A percentile compares a stretch with the other conserved stretches of the same genome.
These are phyloP conservation scores for Drosophila mulleri DNA, from an alignment of 2,888 invertebrate genomes.

Conservation along the genomic window DNA sequence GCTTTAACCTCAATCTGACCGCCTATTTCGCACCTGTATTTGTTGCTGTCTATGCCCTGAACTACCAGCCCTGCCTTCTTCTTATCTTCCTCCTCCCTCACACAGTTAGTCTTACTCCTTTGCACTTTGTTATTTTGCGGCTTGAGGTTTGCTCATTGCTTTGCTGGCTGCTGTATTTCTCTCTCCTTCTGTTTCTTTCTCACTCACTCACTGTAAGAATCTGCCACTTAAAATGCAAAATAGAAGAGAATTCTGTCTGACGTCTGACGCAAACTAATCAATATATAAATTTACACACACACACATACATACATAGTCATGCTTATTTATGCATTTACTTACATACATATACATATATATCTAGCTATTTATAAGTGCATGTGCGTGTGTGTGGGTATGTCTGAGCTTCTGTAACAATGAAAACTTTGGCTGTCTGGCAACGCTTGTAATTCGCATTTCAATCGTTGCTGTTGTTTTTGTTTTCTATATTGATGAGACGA, in stretches of 20 bases:
- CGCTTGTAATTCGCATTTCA: constrained; percentile 36
- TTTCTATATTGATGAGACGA: constrained; percentile 46
- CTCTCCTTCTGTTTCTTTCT: neutral
- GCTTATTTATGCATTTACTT: constrained; percentile 6
- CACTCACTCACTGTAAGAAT: constrained; percentile 2
- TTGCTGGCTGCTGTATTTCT: neutral
- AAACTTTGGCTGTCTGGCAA: constrained; percentile 39
- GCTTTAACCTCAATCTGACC: constrained; percentile 42
- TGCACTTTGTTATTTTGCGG: constrained; percentile 39
- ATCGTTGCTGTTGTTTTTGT: constrained; percentile 7
- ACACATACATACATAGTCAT: neutral
- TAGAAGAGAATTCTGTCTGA: constrained; percentile 32
- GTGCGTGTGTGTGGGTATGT: neutral
- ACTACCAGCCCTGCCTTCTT: neutral
- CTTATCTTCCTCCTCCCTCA: neutral
- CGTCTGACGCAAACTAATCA: constrained; percentile 48
- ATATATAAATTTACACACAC: constrained; percentile 15
- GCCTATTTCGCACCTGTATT: constrained; percentile 41
- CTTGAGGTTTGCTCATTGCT: constrained; percentile 42
- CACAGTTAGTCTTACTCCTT: neutral
- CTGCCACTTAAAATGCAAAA: constrained; percentile 41
- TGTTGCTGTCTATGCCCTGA: neutral
- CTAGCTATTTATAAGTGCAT: neutral
- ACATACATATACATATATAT: too few relatives aligned
- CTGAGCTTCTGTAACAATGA: constrained; percentile 24